Base-by-base conservation (phyloP, 2,888 invertebrate species). In the Hofmannophila pseudospretella region DNA sequence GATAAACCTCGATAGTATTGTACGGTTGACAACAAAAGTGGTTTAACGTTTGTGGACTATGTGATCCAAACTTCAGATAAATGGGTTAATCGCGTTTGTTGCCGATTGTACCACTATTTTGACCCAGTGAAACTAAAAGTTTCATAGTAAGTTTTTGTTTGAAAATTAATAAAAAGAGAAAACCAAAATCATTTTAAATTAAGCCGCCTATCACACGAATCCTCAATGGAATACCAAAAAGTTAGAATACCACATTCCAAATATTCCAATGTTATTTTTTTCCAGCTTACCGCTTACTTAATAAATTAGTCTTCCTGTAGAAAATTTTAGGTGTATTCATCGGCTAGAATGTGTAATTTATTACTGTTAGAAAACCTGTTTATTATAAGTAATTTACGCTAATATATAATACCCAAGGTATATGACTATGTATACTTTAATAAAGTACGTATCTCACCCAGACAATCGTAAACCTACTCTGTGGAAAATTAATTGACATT, bases 231-330 rank as follows among this genome's bases (percentile, higher is more conserved):
- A 57, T 52, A 38, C 55, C 66, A 63, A 65, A 67, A 58, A 65
- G 44, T 8, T 27, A 39, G n/a, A 32, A 20, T 14, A 31, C 45
- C 47, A 54, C 68, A 64, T 68, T 16, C 16, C 23, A n/a, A 23
- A 23, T n/a, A 23, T 23, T 67, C 58, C 66, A 67, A 63, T 67
- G 62, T 57, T 51, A 43, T 50, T 59, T 45, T 42, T 42, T 43
- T 51, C 49, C 63, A 46, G 45, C 47, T 49, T 49, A 51, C 58
- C 61, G 20, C 20, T 20, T 20, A 3, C 20, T 20, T 23, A n/a
- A 23, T 58, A 23, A 56, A 55, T 57, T 47, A 51, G 52, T 79
- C 80, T 80, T 79, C 79, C 76, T 74, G 59, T 75, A 70, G 60
- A 42, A 30, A 58, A 59, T 64, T 50, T 63, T 37, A 65, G 65